Base-by-base conservation (phyloP, 2,888 invertebrate species). In the Argynnis bischoffii region DNA sequence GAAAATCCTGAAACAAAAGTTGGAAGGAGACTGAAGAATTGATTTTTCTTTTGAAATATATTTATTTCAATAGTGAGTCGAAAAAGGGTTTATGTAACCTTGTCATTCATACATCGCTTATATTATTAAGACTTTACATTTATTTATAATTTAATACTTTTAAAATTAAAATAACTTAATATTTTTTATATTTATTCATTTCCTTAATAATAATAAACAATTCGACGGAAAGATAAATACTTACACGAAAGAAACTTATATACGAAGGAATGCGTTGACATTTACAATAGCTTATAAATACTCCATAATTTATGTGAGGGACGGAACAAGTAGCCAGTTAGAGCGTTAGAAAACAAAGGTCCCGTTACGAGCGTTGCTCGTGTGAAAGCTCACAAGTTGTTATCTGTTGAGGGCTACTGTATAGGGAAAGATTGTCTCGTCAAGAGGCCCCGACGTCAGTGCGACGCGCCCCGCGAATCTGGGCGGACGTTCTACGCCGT, bases 341-440 rank as follows among this genome's bases (percentile, higher is more conserved):
- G 79, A 84, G 84, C 80, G 78, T 74, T 80, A 77, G 75, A 81
- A 87, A 84, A 87, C 88, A 89, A 90, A 86, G 85, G 85, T 84
- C 74, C 82, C 78, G 84, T 86, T 41, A 41, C 35, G 74, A 72
- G 81, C 78, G 84, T 88, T 88, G 86, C 84, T 82, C 84, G 82
- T 84, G 84, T 83, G 84, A 89, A 87, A 86, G 88, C 89, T 86
- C 83, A 83, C 85, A 86, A 88, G 87, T 89, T 88, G 77, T 88
- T 89, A 84, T 88, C 85, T 86, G 81, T 84, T 77, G 83, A 86
- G 87, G 84, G 86, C 84, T 82, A 85, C 86, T 84, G 80, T 84
- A 83, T 84, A 79, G 81, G 84, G 83, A 87, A 91, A 91, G 89
- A 90, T 90, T 90, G 91, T 90, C 90, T 90, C 87, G 90, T 89